A percentile compares a stretch with the other conserved stretches of the same genome.
These are phyloP conservation scores for Sclerurus mexicanus DNA, from an alignment of 2,113 vertebrate genomes.

Conservation along the genomic window DNA sequence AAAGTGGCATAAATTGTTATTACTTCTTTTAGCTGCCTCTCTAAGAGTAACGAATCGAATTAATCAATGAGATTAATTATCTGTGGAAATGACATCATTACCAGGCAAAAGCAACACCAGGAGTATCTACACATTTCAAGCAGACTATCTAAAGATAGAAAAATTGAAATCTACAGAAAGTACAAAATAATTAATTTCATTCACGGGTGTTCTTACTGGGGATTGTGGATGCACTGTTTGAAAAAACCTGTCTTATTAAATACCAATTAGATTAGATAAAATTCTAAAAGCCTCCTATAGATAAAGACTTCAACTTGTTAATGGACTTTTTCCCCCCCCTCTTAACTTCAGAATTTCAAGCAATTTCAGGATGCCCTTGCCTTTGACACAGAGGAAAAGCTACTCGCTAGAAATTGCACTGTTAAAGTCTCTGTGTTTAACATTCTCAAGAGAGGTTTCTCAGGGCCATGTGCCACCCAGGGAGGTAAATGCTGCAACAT, in stretches of 20 bases:
- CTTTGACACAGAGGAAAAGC: neutral
- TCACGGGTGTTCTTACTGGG: neutral
- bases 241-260: constrained; percentile 19
- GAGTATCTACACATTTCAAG: neutral
- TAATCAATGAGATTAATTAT: constrained; percentile 63
- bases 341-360: constrained; percentile 15
- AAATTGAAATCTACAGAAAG: neutral
- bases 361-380: neutral
- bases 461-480: neutral
- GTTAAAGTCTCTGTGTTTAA: neutral
- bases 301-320: constrained; percentile 28
- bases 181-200: neutral
- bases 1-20: neutral
- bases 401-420: neutral
- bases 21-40: neutral
- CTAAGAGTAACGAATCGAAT: neutral
- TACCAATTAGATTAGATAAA: constrained; percentile 34
- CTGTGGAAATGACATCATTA: constrained; percentile 44
- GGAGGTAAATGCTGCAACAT: neutral
- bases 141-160: neutral
- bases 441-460: neutral
- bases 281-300: constrained; percentile 40
- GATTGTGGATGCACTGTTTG: neutral
- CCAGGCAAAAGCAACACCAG: neutral
- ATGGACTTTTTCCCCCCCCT: constrained; percentile 39